Percentiles rank a stretch among this genome's conserved stretches.
These are phyloP conservation scores for Tokudaia tokunoshimensis DNA, from an alignment of 2,797 vertebrate genomes.

Conservation along the genomic window DNA sequence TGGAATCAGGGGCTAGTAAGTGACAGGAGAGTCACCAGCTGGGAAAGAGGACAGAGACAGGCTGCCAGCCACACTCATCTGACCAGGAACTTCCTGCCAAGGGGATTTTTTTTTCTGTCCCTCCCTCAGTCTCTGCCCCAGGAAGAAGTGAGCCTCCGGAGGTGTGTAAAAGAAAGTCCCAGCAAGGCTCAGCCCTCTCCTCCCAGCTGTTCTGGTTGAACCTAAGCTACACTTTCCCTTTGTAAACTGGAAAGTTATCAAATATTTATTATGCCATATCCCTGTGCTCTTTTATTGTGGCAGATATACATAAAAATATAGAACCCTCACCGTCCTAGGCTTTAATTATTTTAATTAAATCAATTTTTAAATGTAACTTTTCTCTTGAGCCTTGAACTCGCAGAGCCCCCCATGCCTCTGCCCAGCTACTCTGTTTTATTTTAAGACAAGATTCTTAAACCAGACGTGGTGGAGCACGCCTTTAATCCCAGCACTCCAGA, in stretches of 20 bases:
- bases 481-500: background rate
- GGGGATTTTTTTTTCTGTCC: background rate
- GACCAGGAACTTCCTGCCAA: background rate
- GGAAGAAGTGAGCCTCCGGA: background rate
- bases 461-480: background rate
- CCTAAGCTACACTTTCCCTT: background rate
- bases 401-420: background rate
- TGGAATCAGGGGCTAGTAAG: background rate
- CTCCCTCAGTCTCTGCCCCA: background rate
- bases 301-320: background rate
- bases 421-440: background rate
- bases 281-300: background rate
- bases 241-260: background rate
- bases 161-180: background rate
- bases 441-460: background rate
- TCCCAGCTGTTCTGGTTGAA: background rate
- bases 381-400: background rate
- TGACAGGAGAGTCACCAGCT: background rate
- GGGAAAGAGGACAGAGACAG: background rate
- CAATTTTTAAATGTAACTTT: too few species aligned
- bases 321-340: background rate
- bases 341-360: background rate
- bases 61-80: background rate
- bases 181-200: background rate
- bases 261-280: background rate